phyloP scores from a whole-genome alignment of 37 sponge, comb jelly and placozoan species.

The Spongilla lacustris region DNA sequence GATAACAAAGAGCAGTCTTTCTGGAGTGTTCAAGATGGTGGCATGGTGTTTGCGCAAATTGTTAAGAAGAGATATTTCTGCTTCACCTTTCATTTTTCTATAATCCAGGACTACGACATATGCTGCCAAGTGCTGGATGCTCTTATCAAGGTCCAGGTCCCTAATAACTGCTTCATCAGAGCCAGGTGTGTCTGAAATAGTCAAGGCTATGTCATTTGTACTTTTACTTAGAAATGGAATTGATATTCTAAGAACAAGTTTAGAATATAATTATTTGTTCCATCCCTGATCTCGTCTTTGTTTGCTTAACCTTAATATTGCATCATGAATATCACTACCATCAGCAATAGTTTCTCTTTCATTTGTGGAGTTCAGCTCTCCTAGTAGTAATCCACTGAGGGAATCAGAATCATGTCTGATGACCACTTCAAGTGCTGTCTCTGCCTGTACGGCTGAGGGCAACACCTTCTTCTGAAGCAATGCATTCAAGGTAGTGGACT shows the following conservation, averaged over 20 bases:
- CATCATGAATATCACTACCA: too few species aligned
- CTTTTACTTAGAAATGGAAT: too few species aligned
- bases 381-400: too few species aligned
- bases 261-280: too few species aligned
- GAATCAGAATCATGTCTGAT: background rate
- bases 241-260: too few species aligned
- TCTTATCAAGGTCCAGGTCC: background rate
- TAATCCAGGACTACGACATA: conserved; percentile 2
- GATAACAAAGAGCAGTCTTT: background rate
- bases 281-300: too few species aligned
- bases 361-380: too few species aligned
- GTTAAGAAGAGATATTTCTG: background rate
- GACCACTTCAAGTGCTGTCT: background rate
- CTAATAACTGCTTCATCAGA: background rate
- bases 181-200: background rate
- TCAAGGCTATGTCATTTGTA: too few species aligned
- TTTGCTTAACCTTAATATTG: too few species aligned
- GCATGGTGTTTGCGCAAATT: background rate
- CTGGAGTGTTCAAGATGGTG: background rate
- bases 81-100: background rate
- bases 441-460: background rate
- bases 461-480: background rate
- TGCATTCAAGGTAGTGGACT: conserved; percentile 9
- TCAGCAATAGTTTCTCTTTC: too few species aligned
- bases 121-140: background rate